phyloP scores from a whole-genome alignment of 2,888 invertebrate species.

The Melinaea marsaeus region DNA sequence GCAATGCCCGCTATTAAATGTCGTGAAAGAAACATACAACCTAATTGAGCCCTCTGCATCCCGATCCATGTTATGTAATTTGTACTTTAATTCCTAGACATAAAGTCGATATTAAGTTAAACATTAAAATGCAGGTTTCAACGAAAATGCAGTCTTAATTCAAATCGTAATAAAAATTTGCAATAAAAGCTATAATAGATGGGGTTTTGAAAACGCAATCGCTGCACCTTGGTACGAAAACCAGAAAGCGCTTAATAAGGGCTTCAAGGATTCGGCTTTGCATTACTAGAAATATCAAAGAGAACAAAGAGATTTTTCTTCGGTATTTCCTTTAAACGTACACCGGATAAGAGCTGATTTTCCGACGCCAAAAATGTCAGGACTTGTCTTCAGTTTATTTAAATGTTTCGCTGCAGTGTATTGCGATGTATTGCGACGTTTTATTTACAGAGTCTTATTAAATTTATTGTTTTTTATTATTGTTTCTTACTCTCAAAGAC shows the following conservation, averaged over 20 bases:
- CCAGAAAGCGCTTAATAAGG: slow-evolving; percentile 21
- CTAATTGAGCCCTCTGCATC: slow-evolving; percentile 17
- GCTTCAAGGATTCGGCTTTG: slow-evolving; percentile 29
- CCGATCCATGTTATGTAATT: slow-evolving; percentile 11
- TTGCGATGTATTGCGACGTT: background rate
- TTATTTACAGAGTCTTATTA: background rate
- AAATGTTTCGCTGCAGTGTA: slow-evolving; percentile 11
- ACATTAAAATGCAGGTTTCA: slow-evolving; percentile 9
- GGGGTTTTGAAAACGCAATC: slow-evolving; percentile 43
- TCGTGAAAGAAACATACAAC: slow-evolving; percentile 24
- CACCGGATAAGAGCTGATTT: slow-evolving; percentile 20
- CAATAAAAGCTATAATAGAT: slow-evolving; percentile 44
- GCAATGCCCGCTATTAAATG: slow-evolving; percentile 20
- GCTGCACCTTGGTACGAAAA: slow-evolving; percentile 34
- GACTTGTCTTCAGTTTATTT: slow-evolving; percentile 16
- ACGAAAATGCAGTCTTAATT: slow-evolving; percentile 39
- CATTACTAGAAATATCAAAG: slow-evolving; percentile 25
- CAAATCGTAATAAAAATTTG: slow-evolving; percentile 44
- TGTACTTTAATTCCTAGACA: background rate
- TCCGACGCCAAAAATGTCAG: slow-evolving; percentile 19
- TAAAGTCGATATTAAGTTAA: slow-evolving; percentile 18
- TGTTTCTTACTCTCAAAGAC: too few relatives aligned
- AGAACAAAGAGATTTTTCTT: slow-evolving; percentile 24
- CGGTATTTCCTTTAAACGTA: slow-evolving; percentile 13
- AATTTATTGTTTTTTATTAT: background rate